phyloP scores from a whole-genome alignment of 2,797 vertebrate species.

The Poecilia gillii region DNA sequence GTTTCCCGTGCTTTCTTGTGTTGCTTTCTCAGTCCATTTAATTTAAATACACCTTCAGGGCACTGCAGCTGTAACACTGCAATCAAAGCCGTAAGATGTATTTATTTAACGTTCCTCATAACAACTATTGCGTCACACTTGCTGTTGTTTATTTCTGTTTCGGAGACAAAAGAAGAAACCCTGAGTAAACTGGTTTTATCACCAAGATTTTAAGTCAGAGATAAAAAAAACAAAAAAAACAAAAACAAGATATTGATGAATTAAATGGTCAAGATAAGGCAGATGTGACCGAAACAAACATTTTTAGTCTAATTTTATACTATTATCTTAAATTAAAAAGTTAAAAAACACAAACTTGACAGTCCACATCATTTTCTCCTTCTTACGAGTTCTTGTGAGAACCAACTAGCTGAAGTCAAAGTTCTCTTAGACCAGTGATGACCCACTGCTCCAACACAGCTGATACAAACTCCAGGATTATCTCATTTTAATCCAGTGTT shows the following conservation, averaged over 20 bases:
- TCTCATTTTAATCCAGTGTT: background rate
- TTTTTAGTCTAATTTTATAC: background rate
- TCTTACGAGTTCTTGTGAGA: background rate
- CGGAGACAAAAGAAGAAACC: background rate
- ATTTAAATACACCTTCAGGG: constrained; percentile 26
- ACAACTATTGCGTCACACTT: constrained; percentile 19
- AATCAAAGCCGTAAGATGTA: constrained; percentile 21
- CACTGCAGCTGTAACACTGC: constrained; percentile 11
- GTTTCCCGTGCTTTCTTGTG: constrained; percentile 21
- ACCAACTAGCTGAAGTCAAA: background rate
- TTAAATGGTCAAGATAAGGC: background rate
- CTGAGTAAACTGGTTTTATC: background rate
- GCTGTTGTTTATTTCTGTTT: background rate
- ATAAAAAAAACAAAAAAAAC: background rate
- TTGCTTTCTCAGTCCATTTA: constrained; percentile 24
- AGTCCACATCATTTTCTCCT: background rate
- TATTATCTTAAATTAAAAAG: background rate
- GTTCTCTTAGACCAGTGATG: background rate
- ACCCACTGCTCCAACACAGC: background rate
- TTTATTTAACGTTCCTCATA: constrained; percentile 19
- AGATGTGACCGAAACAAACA: background rate
- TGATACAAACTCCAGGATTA: background rate
- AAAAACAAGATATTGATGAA: background rate
- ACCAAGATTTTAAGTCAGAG: background rate
- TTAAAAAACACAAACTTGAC: background rate